Base-by-base conservation (phyloP, 2,113 vertebrate genomes). In the Sardina pilchardus region DNA sequence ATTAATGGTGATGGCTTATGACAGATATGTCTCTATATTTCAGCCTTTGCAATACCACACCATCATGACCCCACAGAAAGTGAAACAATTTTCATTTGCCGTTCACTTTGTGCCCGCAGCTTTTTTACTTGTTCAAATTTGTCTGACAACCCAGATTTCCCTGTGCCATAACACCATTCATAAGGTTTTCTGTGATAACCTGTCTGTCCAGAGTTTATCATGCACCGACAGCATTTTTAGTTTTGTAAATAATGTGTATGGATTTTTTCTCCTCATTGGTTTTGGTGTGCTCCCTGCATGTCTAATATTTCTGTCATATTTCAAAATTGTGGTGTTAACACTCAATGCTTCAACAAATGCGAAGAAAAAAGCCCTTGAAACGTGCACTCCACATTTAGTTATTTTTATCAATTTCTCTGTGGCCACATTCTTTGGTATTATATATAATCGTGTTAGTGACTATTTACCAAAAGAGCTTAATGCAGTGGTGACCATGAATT, bases 351-450 rank as follows among this genome's bases (percentile, higher is more conserved):
- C 85, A 0, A 81, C 34, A 34, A 81, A 81, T 21, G 56, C 83
- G 14, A 85, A 17, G 9, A 43, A 0, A 9, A 89, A 86, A 50
- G 89, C 87, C 16, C 39, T 89, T 26, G 47, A 45, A 30, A 89
- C 89, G 0, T 88, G 87, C 63, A 81, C 81, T 1, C 85, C 89
- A 9, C 89, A 89, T 56, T 16, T 88, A 3, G 16, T 89, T 6
- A 84, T 83, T 0, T 87, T 89, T 21, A 14, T 88, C 0, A 88
- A 89, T 26, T 89, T 89, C 67, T 88, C 89, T 3, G 5, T 17
- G 0, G 83, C 82, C 0, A 47, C 45, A 47, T 12, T 90, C 0
- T 88, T 87, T 7, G 83, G 71, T 0, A n/a, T 86, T 30, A 83
- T 84, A 26, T 86, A 88, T 7, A 88, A 85, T 30, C 82, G 85